Evolutionary conservation across 2,888 invertebrate species (phyloP).

Genomic region (Creontiades dilutus): DNA sequence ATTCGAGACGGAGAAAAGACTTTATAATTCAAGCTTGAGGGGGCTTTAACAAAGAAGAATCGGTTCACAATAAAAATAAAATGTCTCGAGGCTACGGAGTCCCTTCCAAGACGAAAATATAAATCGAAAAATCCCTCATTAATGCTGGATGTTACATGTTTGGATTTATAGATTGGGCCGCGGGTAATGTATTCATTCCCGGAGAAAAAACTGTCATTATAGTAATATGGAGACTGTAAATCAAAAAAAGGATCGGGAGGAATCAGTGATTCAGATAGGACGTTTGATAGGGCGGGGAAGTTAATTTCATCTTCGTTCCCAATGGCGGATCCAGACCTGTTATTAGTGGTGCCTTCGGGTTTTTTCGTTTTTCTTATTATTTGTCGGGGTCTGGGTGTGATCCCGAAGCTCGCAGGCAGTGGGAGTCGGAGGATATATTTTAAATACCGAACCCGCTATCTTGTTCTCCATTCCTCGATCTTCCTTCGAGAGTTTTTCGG

Average conservation of each 20-base stretch:
- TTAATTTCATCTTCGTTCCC: constrained; percentile 72
- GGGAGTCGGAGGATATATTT: constrained; percentile 61
- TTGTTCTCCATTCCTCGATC: constrained; percentile 58
- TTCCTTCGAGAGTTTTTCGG: neutral
- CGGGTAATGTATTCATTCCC: constrained; percentile 69
- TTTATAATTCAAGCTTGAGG: constrained; percentile 64
- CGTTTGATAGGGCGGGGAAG: constrained; percentile 47
- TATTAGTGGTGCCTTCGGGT: constrained; percentile 57
- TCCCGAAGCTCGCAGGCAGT: constrained; percentile 33
- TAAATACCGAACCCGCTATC: constrained; percentile 51
- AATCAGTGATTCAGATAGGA: constrained; percentile 71
- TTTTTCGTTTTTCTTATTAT: constrained; percentile 33
- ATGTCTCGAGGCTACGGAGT: constrained; percentile 45
- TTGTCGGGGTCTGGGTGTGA: constrained; percentile 40
- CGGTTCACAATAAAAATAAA: neutral
- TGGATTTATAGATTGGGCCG: constrained; percentile 71
- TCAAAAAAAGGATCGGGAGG: constrained; percentile 44
- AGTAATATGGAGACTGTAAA: constrained; percentile 70
- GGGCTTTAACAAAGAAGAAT: constrained; percentile 33
- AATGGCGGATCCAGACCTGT: constrained; percentile 70
- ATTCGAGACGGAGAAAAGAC: constrained; percentile 19
- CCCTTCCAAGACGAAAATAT: constrained; percentile 66
- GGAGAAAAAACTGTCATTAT: constrained; percentile 70
- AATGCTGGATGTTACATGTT: constrained; percentile 65
- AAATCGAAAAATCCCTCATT: constrained; percentile 66